Percentiles rank a stretch among this genome's conserved stretches.
These are phyloP conservation scores for Nomada flava DNA, from an alignment of 2,888 invertebrate species.

Conservation along the genomic window DNA sequence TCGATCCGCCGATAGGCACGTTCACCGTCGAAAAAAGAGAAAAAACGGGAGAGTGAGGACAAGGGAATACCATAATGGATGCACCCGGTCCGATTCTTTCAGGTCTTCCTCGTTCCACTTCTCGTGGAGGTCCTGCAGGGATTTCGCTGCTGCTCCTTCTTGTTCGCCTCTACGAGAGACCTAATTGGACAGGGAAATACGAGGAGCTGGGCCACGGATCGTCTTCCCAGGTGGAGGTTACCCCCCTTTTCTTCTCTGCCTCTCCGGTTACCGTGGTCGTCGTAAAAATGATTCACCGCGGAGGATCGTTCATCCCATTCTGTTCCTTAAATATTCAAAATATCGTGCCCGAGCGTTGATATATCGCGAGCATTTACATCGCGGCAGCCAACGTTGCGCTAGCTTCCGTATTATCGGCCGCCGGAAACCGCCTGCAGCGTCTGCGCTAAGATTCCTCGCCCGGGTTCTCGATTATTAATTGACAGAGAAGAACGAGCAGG, in stretches of 20 bases:
- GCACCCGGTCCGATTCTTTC: constrained; percentile 50
- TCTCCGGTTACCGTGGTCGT: constrained; percentile 61
- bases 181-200: constrained; percentile 76
- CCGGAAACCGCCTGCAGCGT: constrained; percentile 13
- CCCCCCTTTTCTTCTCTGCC: constrained; percentile 43
- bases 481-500: constrained; percentile 53
- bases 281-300: constrained; percentile 73
- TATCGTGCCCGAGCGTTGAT: constrained; percentile 44
- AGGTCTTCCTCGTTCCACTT: constrained; percentile 34
- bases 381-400: neutral
- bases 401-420: constrained; percentile 44
- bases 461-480: constrained; percentile 65
- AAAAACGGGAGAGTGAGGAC: neutral
- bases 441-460: constrained; percentile 10
- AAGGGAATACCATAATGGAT: constrained; percentile 52
- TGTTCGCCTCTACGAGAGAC: constrained; percentile 44
- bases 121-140: constrained; percentile 54
- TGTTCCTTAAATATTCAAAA: constrained; percentile 63
- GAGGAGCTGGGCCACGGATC: constrained; percentile 64
- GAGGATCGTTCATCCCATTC: constrained; percentile 49
- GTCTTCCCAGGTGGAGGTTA: constrained; percentile 40
- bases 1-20: constrained; percentile 62
- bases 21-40: constrained; percentile 24
- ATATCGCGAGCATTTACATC: constrained; percentile 55
- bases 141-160: constrained; percentile 67